Percentiles rank a stretch among this genome's conserved stretches.
Evolutionary conservation across 2,797 vertebrate species (phyloP).

Genomic region (Tokudaia tokunoshimensis): DNA sequence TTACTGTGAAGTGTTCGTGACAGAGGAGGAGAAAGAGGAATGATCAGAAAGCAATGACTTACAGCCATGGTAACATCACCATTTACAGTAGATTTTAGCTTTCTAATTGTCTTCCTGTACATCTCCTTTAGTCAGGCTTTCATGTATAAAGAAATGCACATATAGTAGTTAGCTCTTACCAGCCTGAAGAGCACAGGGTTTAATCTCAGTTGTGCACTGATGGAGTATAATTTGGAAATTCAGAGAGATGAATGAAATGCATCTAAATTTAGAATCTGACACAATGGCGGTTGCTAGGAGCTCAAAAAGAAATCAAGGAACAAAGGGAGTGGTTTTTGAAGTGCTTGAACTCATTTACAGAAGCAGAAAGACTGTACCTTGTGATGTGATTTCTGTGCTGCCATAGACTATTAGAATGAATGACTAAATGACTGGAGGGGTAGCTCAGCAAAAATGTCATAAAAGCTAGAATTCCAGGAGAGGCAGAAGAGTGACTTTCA

Average conservation of each 20-base stretch:
- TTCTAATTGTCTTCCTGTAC: neutral
- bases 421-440: slow-evolving; percentile 20
- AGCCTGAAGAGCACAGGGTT: slow-evolving; percentile 29
- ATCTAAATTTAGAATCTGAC: slow-evolving; percentile 72
- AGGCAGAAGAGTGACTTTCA: slow-evolving; percentile 45
- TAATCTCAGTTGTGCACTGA: slow-evolving; percentile 70
- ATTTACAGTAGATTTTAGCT: neutral
- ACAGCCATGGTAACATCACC: neutral
- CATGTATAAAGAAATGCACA: slow-evolving; percentile 46
- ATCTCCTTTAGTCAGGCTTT: slow-evolving; percentile 31
- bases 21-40: neutral
- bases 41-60: neutral
- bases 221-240: slow-evolving; percentile 72
- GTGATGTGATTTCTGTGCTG: slow-evolving; percentile 54
- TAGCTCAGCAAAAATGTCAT: slow-evolving; percentile 19
- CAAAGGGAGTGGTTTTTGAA: slow-evolving; percentile 68
- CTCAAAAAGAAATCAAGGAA: slow-evolving; percentile 75
- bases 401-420: slow-evolving; percentile 60
- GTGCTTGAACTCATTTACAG: slow-evolving; percentile 68
- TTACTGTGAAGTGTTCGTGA: slow-evolving; percentile 33
- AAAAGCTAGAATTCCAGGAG: slow-evolving; percentile 61
- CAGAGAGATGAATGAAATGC: slow-evolving; percentile 1
- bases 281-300: slow-evolving; percentile 70
- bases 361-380: slow-evolving; percentile 54
- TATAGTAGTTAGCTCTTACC: neutral